Conservation (phyloP, 2,888 invertebrate species). For the Chloromyia formosa region DNA sequence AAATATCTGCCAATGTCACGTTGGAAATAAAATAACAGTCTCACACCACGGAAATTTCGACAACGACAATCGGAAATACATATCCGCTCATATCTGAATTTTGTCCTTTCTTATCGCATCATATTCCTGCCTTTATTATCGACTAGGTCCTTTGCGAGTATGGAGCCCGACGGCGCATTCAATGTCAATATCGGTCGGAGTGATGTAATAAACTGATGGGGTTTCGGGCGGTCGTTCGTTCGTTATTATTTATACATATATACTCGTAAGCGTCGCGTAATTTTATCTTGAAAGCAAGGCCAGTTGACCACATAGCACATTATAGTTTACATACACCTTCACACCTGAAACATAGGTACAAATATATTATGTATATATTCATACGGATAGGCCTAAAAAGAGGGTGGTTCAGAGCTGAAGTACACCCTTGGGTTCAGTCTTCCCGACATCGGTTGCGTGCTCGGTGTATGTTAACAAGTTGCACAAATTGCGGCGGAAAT, state of each 20-base stretch:
- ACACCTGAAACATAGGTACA: too few species aligned
- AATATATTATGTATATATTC: too few species aligned
- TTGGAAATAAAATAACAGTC: slow-evolving; percentile 5
- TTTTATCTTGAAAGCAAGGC: background rate
- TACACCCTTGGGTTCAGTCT: background rate
- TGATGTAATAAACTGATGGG: background rate
- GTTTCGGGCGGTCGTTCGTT: background rate
- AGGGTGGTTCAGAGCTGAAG: background rate
- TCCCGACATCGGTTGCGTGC: slow-evolving; percentile 9
- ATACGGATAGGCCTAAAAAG: too few species aligned
- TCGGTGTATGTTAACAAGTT: slow-evolving; percentile 7
- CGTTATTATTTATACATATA: too few species aligned
- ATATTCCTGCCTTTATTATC: background rate
- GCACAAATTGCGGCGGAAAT: slow-evolving; percentile 29
- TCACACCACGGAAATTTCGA: background rate
- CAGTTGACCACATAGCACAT: background rate
- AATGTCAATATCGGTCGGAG: slow-evolving; percentile 1
- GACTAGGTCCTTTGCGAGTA: background rate
- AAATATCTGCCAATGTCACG: too few species aligned
- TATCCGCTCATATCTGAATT: background rate
- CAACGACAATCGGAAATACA: background rate
- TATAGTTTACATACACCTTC: too few species aligned
- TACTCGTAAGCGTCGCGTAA: background rate
- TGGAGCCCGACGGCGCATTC: background rate
- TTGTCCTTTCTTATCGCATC: background rate